These are phyloP conservation scores for Choloepus didactylus DNA, from an alignment of 2,797 vertebrate species.

Conservation along the genomic window DNA sequence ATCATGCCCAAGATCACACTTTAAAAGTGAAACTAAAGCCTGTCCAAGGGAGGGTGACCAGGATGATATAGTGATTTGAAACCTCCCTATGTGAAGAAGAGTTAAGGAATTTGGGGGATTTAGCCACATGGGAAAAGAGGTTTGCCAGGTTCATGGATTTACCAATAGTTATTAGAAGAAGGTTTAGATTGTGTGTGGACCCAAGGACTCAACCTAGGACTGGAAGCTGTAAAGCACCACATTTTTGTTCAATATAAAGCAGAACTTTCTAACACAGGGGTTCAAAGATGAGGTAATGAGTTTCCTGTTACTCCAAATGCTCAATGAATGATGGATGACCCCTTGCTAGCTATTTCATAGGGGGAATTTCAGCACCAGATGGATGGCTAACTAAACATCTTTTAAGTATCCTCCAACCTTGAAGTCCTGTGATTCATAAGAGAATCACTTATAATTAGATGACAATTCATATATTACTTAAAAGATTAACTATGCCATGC, in stretches of 20 bases:
- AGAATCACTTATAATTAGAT: conserved; percentile 22
- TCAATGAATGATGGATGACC: background rate
- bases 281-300: conserved; percentile 51
- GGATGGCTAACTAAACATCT: conserved; percentile 34
- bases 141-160: background rate
- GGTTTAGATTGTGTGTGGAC: background rate
- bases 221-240: background rate
- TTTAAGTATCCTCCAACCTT: conserved; percentile 37
- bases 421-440: conserved; percentile 37
- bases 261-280: conserved; percentile 52
- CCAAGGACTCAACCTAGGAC: conserved; percentile 1
- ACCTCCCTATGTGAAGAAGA: background rate
- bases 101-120: conserved; percentile 27
- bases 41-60: background rate
- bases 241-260: conserved; percentile 53
- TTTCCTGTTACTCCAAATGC: conserved; percentile 52
- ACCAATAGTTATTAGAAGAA: background rate
- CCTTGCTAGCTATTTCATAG: background rate
- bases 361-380: conserved; percentile 42
- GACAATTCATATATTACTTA: background rate
- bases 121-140: background rate
- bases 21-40: conserved; percentile 54
- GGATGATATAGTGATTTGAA: conserved; percentile 21
- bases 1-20: background rate
- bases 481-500: background rate